Percentiles rank a stretch among this genome's conserved stretches.
These are phyloP conservation scores for Crambe crambe DNA, from an alignment of 37 sponge, comb jelly and placozoan genomes.

Conservation along the genomic window DNA sequence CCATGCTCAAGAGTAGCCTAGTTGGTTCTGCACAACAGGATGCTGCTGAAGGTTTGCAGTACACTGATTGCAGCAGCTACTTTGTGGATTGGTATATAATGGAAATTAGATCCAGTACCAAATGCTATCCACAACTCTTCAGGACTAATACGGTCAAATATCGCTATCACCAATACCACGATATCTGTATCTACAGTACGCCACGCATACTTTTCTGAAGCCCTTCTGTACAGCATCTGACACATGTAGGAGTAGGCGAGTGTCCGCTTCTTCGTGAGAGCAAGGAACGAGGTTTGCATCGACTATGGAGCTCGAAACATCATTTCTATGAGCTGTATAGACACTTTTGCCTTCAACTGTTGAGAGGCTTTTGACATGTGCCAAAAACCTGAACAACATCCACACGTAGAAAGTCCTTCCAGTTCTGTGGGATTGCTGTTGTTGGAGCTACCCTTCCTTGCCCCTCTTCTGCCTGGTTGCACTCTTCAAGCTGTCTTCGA, in stretches of 20 bases:
- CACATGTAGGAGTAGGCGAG: conserved; percentile 45
- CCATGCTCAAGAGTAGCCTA: too few species aligned
- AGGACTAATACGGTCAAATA: neutral
- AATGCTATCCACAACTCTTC: conserved; percentile 37
- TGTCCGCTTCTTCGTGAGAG: conserved; percentile 45
- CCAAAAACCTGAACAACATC: conserved; percentile 23
- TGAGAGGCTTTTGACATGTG: conserved; percentile 4
- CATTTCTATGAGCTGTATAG: conserved; percentile 2
- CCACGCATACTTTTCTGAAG: conserved; percentile 11
- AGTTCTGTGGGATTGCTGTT: conserved; percentile 26
- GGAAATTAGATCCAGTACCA: conserved; percentile 21
- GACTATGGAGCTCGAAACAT: neutral
- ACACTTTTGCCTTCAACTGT: conserved; percentile 3
- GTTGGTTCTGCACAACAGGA: too few species aligned
- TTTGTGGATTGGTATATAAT: conserved; percentile 3
- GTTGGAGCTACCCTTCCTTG: conserved; percentile 24
- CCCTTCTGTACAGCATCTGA: conserved; percentile 36
- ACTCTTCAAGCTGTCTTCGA: conserved; percentile 24
- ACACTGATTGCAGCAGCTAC: conserved; percentile 14
- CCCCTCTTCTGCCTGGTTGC: conserved; percentile 30
- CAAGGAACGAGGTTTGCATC: conserved; percentile 26
- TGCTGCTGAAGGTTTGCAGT: too few species aligned
- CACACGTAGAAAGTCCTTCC: conserved; percentile 30
- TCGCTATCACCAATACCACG: conserved; percentile 35
- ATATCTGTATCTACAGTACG: conserved; percentile 34